Evolutionary conservation across 1,140 invertebrate species (phyloP), one percentile per base, ranked within the genome.

Genomic region (Nasonia vitripennis): DNA sequence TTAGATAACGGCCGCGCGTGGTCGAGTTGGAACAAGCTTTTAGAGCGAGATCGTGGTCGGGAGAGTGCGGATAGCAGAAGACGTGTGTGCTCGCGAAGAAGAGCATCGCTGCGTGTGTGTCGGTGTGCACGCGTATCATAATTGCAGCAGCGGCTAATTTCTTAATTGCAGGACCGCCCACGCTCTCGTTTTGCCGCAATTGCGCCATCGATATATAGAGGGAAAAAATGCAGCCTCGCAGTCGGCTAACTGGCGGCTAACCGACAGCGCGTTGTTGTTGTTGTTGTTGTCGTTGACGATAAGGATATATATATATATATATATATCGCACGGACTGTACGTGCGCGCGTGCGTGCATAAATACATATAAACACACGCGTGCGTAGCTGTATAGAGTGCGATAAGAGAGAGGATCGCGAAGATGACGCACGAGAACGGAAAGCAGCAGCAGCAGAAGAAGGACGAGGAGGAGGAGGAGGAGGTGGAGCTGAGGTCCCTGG

Each of bases 401-500:
- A 31, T 2, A 27, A 27, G 1, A 14, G 0, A 37, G 34, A 37
- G 68, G 27, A 70, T 31, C 68, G 68, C 68, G 27, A 71, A 37
- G 41, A 84, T 85, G 83, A 37, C 45, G 23, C 34, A 85, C 4
- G 78, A 85, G 6, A 85, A 51, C 71, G 68, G 71, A 51, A 83
- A 91, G 89, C 82, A 90, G 85, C 82, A 90, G 85, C 86, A 84
- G 83, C 45, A 48, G 48, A 7, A 81, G 55, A 83, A 86, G 17
- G 81, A 85, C 0, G 87, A 89, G 2, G 87, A 84, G 31, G 90
- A 92, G 37, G 86, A 89, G 62, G 93, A 92, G 83, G 86, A 91
- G 79, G 90, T 93, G 70, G 93, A 93, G 79, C 73, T 93, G 74
- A 90, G 91, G 5, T 17, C 80, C 2, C 89, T 90, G 11, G 78